Evolutionary conservation across 2,888 invertebrate genomes (phyloP), one percentile per base, ranked within the genome.

Genomic region (Nasonia oneida): DNA sequence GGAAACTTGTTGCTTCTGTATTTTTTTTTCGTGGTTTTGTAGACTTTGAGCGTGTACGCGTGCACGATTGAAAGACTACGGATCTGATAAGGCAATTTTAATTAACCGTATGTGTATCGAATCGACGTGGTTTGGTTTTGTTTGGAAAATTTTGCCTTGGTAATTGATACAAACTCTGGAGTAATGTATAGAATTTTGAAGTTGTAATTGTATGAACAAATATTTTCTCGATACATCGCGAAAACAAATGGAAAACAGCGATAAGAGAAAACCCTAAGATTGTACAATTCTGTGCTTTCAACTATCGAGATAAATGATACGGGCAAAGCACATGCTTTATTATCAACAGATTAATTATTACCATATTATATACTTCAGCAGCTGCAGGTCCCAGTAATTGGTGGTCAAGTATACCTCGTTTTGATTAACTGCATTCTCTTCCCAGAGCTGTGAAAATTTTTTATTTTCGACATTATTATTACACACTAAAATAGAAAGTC

Each of bases 1-100:
- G 23, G 23, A 23, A 64, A 64, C 64, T 23, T 64, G 64, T 64
- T 64, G 64, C 64, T 64, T 64, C 64, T 64, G 10, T 64, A 23
- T 29, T 64, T 53, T 18, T 3, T 3, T 53, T 18, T 53, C 14
- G 3, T 14, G 50, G 14, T 8, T 64, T 23, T 64, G 23, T 10
- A 64, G 8, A 53, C 15, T 3, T 18, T 53, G 4, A 18, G 53
- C 29, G 29, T 3, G 4, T 18, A 6, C 53, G 18, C 1, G 6
- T 15, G 14, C 15, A 15, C 15, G 10, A 53, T 53, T 18, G 53
- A 53, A 53, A 53, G 53, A 53, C 53, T 53, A 18, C 53, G 53
- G 15, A 53, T 4, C 53, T 53, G 53, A 53, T 53, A 18, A 53
- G 3, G 18, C 18, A 5, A 5, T 53, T 53, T 53, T 53, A 53